Evolutionary conservation across 2,888 invertebrate genomes (phyloP), one percentile per base, ranked within the genome.

Genomic region (Argyresthia goedartella): DNA sequence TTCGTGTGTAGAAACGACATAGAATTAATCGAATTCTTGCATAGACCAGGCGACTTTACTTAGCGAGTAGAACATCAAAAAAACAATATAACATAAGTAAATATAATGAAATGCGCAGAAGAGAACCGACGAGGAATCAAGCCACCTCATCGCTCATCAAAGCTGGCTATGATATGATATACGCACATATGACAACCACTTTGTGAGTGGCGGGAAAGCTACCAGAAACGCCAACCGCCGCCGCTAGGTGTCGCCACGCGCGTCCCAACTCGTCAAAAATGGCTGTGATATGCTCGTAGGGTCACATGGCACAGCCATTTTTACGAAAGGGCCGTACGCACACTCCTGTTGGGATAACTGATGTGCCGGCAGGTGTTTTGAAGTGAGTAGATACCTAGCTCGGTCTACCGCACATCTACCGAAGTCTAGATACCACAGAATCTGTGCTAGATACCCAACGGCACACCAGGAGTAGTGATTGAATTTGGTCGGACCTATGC

Each of bases 81-180:
- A 39, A 39, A 39, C 10, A n/a, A 7, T 11, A 39, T 11, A 39
- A n/a, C 8, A 3, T 39, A 39, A 10, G n/a, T 1, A 39, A 39
- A 39, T 3, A n/a, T 11, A 39, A n/a, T 39, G 4, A n/a, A n/a
- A 39, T 39, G 8, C 10, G 10, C 3, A 11, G 39, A 11, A 39
- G 39, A 10, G 39, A n/a, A n/a, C 39, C 34, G 33, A 13, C 33
- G 34, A 34, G 13, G 33, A 47, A 47, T n/a, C 39, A 14, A 16
- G 43, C 36, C 8, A 57, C 53, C 65, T 59, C 64, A 56, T 56
- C 93, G 95, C 95, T 96, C 95, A 95, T 95, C 95, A 96, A 97
- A 96, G 96, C 96, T 96, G 95, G 95, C 96, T 96, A 96, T 95
- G 95, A 96, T 96, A 95, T 95, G 95, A 65, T 72, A 74, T 65